A percentile compares a stretch with the other conserved stretches of the same genome.
These are phyloP conservation scores for Falco novaeseelandiae DNA, from an alignment of 2,797 vertebrate species.

Conservation along the genomic window DNA sequence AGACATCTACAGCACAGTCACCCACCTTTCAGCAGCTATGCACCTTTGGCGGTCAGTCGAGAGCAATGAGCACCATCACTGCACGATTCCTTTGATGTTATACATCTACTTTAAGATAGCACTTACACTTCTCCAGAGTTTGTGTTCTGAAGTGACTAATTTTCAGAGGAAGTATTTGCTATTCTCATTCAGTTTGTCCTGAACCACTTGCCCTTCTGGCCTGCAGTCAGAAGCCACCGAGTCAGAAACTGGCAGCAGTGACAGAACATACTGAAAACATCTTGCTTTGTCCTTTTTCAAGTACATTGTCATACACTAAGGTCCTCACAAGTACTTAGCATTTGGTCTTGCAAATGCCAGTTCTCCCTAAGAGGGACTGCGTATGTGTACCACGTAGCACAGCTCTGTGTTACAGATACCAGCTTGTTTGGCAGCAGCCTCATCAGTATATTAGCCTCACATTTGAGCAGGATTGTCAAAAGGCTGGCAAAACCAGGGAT, in stretches of 20 bases:
- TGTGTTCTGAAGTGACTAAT: not conserved
- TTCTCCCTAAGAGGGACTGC: accelerated
- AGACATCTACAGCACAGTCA: not conserved
- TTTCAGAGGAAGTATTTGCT: not conserved
- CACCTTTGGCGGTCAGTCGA: accelerated
- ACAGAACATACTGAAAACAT: not conserved
- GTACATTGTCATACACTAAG: not conserved
- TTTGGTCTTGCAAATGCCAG: not conserved
- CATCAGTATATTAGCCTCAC: not conserved
- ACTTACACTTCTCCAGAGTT: not conserved
- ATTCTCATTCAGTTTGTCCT: not conserved
- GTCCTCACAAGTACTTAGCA: not conserved
- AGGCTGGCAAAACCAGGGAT: not conserved
- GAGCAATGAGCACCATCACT: not conserved
- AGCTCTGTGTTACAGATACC: not conserved
- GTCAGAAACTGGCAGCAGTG: not conserved
- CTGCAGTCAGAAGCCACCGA: not conserved
- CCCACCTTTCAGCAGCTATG: not conserved
- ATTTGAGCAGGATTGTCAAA: not conserved
- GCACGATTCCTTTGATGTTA: not conserved
- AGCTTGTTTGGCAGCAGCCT: not conserved
- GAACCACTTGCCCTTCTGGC: not conserved
- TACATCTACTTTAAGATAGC: not conserved
- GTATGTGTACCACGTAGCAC: accelerated
- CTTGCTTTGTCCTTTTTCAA: not conserved